Evolutionary conservation across 2,888 invertebrate genomes (phyloP), one percentile per base, ranked within the genome.

Genomic region (Callinectes sapidus): DNA sequence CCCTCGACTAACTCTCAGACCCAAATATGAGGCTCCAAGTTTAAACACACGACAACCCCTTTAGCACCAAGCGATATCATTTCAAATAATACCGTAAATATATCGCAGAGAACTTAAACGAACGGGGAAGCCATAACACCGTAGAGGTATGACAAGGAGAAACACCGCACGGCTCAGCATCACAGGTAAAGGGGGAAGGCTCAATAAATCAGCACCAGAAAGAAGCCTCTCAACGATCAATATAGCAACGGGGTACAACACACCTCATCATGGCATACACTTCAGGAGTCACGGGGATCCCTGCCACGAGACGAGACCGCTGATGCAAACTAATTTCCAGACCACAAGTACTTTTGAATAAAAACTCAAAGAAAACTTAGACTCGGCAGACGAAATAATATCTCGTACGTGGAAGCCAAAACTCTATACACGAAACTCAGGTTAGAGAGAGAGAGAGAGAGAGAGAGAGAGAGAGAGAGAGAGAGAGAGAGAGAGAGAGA

Each of bases 381-480:
- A 61, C 61, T 2, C 2, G 61, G 23, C 23, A 61, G 61, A 48
- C 48, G 48, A 48, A 61, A 61, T 5, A 61, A 61, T 61, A 61
- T 23, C 3, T 61, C 16, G 61, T 55, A 23, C 23, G 61, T 61
- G 61, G 18, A 61, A 61, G 23, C 61, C 61, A 61, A 61, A 23
- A 61, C 23, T 61, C 61, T 61, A 61, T 61, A 61, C 61, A 61
- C 61, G 61, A 61, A 61, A 61, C 61, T 23, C 3, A 61, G 23
- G 23, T 55, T n/a, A n/a, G n/a, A 66, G 66, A n/a, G 66, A 66
- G 66, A 66, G 66, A 66, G 66, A 66, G 66, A n/a, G n/a, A 66
- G 66, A 66, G 66, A 66, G n/a, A n/a, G 66, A 66, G 66, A 66
- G 66, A 66, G 66, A 66, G 66, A 66, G 71, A n/a, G 71, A 71